These are phyloP conservation scores for Diadema setosum DNA, from an alignment of 35 echinoderm and acorn worm genomes.

Conservation along the genomic window DNA sequence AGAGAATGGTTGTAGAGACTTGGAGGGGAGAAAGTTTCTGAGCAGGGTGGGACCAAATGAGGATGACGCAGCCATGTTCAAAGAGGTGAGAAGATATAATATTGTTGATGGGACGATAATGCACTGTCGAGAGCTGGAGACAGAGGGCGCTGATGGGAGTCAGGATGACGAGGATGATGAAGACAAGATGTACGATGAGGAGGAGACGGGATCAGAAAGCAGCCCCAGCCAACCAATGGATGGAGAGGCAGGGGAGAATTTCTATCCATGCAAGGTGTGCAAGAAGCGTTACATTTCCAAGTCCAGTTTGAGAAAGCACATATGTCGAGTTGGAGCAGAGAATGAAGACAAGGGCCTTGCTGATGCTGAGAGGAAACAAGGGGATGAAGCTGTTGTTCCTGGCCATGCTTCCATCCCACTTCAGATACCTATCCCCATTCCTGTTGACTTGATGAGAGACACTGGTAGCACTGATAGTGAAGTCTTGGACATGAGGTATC, in stretches of 20 bases:
- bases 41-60: background rate
- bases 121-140: constrained; percentile 19
- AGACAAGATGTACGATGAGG: constrained; percentile 14
- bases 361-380: background rate
- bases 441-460: constrained; percentile 2
- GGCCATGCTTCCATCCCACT: background rate
- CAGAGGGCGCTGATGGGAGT: background rate
- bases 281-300: constrained; percentile 74
- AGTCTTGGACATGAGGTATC: background rate
- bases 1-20: background rate
- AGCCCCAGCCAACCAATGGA: constrained; percentile 25
- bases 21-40: background rate
- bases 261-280: constrained; percentile 89
- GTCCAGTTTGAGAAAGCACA: constrained; percentile 89
- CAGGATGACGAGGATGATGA: background rate
- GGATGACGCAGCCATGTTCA: background rate
- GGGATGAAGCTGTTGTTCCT: background rate
- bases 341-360: background rate
- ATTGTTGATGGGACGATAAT: constrained; percentile 50
- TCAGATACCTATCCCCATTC: constrained; percentile 17
- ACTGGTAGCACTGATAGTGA: background rate
- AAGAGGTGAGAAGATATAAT: constrained; percentile 76
- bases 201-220: constrained; percentile 32
- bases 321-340: constrained; percentile 40
- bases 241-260: constrained; percentile 56